Percentiles rank a stretch among this genome's conserved stretches.
These are phyloP conservation scores for Eupithecia abbreviata DNA, from an alignment of 2,888 invertebrate species.

Conservation along the genomic window DNA sequence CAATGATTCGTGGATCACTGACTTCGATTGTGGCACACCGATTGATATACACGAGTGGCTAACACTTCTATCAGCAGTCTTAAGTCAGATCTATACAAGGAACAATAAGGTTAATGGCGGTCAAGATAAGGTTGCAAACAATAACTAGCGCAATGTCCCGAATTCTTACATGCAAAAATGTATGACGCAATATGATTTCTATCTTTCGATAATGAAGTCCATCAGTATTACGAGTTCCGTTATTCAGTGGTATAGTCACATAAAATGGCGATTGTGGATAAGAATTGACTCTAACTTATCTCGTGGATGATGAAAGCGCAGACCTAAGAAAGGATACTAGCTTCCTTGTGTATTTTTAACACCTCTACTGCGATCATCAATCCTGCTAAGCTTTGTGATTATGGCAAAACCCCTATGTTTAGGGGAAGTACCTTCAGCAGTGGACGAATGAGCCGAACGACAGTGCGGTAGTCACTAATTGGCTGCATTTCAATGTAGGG, in stretches of 20 bases:
- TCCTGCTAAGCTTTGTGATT: no score
- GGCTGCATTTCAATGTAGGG: neutral
- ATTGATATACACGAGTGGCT: conserved; percentile 10
- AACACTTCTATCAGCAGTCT: neutral
- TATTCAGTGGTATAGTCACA: neutral
- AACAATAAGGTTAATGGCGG: neutral
- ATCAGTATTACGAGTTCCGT: neutral
- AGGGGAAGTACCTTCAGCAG: no score
- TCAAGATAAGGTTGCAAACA: neutral
- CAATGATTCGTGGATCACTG: conserved; percentile 26
- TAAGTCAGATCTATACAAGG: neutral
- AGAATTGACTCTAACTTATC: no score
- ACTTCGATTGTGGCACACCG: conserved; percentile 19
- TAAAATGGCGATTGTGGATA: no score
- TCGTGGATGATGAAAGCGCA: no score
- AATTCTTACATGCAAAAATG: neutral
- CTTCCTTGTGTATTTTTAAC: no score
- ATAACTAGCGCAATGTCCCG: neutral
- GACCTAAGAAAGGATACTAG: no score
- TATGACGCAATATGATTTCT: neutral
- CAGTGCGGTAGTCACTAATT: no score
- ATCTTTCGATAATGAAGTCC: neutral
- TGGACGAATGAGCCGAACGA: no score
- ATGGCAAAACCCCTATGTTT: no score
- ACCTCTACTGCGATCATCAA: no score